Evolutionary conservation across 2,113 vertebrate genomes (phyloP).

Genomic region (Rhagologus leucostigma): DNA sequence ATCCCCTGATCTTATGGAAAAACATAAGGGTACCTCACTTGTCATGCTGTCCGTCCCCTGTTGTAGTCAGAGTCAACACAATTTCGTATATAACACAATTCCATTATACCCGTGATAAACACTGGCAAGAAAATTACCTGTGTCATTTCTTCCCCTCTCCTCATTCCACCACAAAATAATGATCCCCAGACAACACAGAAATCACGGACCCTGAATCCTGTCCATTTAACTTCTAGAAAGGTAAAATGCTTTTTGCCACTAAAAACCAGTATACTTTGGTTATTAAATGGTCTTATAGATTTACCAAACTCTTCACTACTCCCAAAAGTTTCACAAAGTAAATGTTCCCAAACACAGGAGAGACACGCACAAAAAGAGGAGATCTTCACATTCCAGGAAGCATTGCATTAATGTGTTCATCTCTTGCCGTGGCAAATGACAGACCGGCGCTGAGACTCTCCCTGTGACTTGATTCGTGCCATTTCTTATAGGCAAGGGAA

Average conservation of each 20-base stretch:
- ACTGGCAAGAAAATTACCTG: not conserved
- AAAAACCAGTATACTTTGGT: not conserved
- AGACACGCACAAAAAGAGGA: not conserved
- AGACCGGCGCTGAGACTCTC: not conserved
- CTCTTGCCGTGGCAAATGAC: not conserved
- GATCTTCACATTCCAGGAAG: not conserved
- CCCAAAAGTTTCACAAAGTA: not conserved
- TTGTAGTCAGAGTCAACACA: not conserved
- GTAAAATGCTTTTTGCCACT: not conserved
- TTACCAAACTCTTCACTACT: not conserved
- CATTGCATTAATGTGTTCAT: not conserved
- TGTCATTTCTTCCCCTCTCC: not conserved
- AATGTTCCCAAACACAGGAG: not conserved
- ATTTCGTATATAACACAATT: not conserved
- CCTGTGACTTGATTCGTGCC: not conserved
- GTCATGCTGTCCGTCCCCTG: not conserved
- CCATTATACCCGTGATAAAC: not conserved
- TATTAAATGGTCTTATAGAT: not conserved
- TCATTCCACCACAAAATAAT: not conserved
- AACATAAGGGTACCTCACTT: not conserved
- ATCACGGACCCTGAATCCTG: not conserved
- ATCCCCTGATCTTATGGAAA: not conserved
- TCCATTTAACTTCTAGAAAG: not conserved
- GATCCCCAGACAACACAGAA: not conserved
- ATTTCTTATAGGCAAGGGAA: not conserved